phyloP scores from a whole-genome alignment of 2,888 invertebrate species.

The Tineola bisselliella region DNA sequence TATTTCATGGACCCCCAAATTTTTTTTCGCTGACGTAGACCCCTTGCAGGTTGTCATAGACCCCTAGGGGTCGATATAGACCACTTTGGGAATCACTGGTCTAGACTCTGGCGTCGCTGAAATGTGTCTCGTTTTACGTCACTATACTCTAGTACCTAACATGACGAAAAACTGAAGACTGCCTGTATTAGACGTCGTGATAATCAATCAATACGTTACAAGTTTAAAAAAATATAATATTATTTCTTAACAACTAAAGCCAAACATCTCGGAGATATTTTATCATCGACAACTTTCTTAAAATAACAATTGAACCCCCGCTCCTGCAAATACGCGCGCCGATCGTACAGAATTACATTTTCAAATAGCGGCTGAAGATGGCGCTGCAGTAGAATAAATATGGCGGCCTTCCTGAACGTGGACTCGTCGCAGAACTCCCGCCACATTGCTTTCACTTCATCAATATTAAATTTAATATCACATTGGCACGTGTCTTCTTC shows the following conservation, averaged over 20 bases:
- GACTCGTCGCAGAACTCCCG: constrained; percentile 22
- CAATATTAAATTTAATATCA: constrained; percentile 24
- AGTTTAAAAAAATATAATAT: not conserved
- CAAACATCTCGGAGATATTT: constrained; percentile 73
- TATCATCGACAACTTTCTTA: constrained; percentile 69
- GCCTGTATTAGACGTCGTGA: too few relatives aligned
- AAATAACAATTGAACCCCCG: constrained; percentile 39
- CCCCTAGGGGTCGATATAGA: too few relatives aligned
- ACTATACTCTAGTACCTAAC: too few relatives aligned
- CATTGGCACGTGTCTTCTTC: constrained; percentile 15
- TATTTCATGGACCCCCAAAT: too few relatives aligned
- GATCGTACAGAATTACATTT: constrained; percentile 46
- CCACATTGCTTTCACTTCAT: constrained; percentile 40
- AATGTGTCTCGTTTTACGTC: too few relatives aligned
- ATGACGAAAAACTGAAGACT: too few relatives aligned
- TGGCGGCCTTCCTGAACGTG: constrained; percentile 36
- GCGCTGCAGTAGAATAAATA: constrained; percentile 46
- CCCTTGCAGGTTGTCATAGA: too few relatives aligned
- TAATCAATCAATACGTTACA: too few relatives aligned
- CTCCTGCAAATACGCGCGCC: constrained; percentile 44
- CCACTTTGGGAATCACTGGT: too few relatives aligned
- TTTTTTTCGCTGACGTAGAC: too few relatives aligned
- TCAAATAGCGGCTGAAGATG: constrained; percentile 44
- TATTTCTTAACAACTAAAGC: constrained; percentile 38
- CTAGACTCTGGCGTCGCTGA: too few relatives aligned